Evolutionary conservation across 2,888 invertebrate genomes (phyloP).

Genomic region (Belgica antarctica): DNA sequence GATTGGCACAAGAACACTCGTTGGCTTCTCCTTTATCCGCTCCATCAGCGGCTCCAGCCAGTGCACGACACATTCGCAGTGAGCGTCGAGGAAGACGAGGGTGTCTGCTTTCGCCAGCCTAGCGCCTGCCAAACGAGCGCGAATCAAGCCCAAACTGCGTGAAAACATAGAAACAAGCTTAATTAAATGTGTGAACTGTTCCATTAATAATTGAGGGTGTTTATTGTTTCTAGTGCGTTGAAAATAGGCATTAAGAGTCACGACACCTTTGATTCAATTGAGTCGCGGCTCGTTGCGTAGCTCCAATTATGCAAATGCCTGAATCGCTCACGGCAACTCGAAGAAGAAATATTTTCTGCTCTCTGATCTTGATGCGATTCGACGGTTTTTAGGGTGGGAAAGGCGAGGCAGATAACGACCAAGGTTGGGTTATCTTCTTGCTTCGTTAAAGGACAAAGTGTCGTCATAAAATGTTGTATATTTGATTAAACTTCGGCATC

Average conservation of each 20-base stretch:
- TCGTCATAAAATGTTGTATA: no score
- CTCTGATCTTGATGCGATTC: no score
- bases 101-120: slow-evolving; percentile 75
- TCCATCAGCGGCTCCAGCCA: slow-evolving; percentile 89
- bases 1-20: slow-evolving; percentile 85
- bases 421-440: no score
- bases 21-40: slow-evolving; percentile 75
- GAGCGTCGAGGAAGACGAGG: slow-evolving; percentile 85
- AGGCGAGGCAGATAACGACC: no score
- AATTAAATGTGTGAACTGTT: slow-evolving; percentile 21
- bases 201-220: not conserved
- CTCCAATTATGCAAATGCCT: not conserved
- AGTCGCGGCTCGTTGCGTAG: not conserved
- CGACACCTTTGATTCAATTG: not conserved
- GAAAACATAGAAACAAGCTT: not conserved
- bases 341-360: no score
- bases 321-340: no score
- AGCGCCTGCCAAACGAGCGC: slow-evolving; percentile 87
- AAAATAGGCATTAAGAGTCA: slow-evolving; percentile 1
- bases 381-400: no score
- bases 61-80: slow-evolving; percentile 77
- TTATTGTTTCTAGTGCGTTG: not conserved
- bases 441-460: no score
- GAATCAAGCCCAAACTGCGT: slow-evolving; percentile 76
- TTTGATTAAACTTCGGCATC: no score